phyloP scores from a whole-genome alignment of 1,140 invertebrate genomes.

The Telenomus remus region DNA sequence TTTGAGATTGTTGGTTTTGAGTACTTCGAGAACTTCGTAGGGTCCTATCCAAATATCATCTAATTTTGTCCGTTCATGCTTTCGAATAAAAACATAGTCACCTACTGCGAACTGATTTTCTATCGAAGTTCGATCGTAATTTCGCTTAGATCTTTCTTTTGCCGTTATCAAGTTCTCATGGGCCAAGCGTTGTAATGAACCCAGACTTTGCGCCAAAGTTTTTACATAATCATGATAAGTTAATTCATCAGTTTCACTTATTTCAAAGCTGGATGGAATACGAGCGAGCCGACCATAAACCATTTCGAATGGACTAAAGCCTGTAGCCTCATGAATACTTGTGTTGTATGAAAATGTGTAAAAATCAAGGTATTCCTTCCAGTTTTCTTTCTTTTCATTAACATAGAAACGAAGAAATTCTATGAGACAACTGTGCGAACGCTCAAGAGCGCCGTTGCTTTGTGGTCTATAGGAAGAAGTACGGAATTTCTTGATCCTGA shows the following conservation, averaged over 20 bases:
- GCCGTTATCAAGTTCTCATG: not conserved
- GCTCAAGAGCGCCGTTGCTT: constrained; percentile 64
- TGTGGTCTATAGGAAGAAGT: constrained; percentile 61
- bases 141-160: constrained; percentile 10
- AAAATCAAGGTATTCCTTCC: constrained; percentile 61
- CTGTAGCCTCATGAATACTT: constrained; percentile 59
- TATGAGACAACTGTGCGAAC: constrained; percentile 62
- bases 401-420: constrained; percentile 61
- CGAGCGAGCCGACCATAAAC: constrained; percentile 30
- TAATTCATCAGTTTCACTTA: not conserved
- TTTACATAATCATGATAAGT: constrained; percentile 10
- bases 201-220: not conserved
- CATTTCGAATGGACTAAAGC: constrained; percentile 43
- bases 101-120: too few species aligned
- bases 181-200: not conserved
- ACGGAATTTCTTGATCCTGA: constrained; percentile 19
- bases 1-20: not conserved
- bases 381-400: constrained; percentile 52
- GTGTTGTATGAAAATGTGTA: constrained; percentile 47
- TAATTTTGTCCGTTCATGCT: not conserved
- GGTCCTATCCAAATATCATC: not conserved
- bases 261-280: constrained; percentile 9
- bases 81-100: not conserved
- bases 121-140: not conserved
- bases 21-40: not conserved